Base-by-base conservation (phyloP, 2,888 invertebrate species). In the Beris chalybata region DNA sequence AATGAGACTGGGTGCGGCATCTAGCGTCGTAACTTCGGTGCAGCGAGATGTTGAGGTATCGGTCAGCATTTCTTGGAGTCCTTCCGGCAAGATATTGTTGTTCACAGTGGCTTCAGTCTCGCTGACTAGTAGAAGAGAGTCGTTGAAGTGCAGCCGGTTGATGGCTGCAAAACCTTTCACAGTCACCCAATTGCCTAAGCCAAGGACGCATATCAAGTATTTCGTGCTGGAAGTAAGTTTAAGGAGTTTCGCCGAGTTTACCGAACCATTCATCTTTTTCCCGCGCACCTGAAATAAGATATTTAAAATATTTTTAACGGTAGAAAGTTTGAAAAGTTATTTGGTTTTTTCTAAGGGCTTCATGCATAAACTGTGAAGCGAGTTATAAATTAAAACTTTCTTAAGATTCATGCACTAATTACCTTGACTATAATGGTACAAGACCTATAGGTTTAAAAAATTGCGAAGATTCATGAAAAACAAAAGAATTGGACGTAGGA, bases 121-220 rank as follows among this genome's bases (percentile, higher is more conserved):
- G 29, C 48, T 61, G 12, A 50, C 44, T 4, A 56, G 6, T 13
- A 44, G 15, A 4, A 50, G 72, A 5, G 76, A 70, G 55, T 79
- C 79, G 69, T 79, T 80, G 68, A 74, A 71, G 74, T 81, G 77
- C 58, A 79, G 70, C 70, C 76, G 75, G 67, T 77, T 78, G 13
- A 80, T 72, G 30, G 78, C 78, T 68, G 75, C 76, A n/a, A 76
- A 74, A 69, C 76, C 74, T 47, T 77, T 76, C 73, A 77, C 74
- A 75, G 85, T 79, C 75, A 85, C 77, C 86, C 89, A 89, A 82
- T 89, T 91, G 67, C 92, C 92, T 69, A 92, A 82, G n/a, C 93
- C 94, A 74, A 93, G 84, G 64, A 95, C 92, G 80, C 95, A 95
- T 74, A 95, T 89, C 69, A 89, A 85, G 81, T 95, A 95, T 71